Conservation (phyloP, 1,140 invertebrate genomes). For the Leptonema lineaticorne region DNA sequence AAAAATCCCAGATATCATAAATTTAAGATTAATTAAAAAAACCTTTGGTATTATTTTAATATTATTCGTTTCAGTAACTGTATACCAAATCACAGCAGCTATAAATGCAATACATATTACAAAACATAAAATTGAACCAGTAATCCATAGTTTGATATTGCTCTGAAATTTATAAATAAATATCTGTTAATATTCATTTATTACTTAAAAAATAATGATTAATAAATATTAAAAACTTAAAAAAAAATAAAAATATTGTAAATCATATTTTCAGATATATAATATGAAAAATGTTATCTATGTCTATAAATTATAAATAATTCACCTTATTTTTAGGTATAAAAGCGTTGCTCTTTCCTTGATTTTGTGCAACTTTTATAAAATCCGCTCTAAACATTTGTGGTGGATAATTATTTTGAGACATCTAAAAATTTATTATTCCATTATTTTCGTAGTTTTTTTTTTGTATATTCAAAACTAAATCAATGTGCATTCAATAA, state of each 20-base stretch:
- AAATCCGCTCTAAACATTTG: not conserved
- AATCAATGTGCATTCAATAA: no score
- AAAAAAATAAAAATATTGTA: no score
- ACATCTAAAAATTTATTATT: not conserved
- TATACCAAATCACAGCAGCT: not conserved
- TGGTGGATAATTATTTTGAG: not conserved
- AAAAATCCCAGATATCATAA: not conserved
- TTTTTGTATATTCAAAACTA: no score
- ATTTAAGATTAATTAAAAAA: not conserved
- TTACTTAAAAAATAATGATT: no score
- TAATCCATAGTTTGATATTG: conserved; percentile 16
- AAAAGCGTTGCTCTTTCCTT: not conserved
- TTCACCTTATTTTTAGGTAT: not conserved
- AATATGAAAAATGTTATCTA: no score
- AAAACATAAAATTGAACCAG: not conserved
- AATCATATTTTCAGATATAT: no score
- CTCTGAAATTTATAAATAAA: conserved; percentile 8
- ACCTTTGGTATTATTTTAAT: not conserved
- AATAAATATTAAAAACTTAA: no score
- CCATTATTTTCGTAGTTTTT: no score
- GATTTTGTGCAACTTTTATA: not conserved
- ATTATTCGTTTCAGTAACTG: not conserved
- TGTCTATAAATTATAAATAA: no score
- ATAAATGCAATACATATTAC: conserved; percentile 12
- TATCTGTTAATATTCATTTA: no score